Evolutionary conservation across 2,888 invertebrate genomes (phyloP), one percentile per base, ranked within the genome.

Genomic region (Hylaea fasciaria): DNA sequence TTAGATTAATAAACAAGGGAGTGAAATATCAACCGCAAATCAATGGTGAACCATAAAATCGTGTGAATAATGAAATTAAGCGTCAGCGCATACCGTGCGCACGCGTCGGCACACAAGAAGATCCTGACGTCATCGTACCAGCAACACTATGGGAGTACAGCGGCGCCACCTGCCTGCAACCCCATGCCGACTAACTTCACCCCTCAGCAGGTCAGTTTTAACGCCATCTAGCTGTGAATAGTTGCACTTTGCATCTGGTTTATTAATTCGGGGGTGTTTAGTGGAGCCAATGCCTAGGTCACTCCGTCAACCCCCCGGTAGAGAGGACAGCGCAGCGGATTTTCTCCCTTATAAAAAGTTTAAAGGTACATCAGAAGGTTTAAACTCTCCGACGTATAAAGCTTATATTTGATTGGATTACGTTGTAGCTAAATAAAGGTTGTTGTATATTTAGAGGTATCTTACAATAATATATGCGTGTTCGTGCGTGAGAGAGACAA

Each of bases 31-130:
- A n/a, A 66, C 45, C 45, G 45, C 14, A 68, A 64, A 32, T n/a
- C 16, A 10, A 39, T 50, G 57, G 57, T 53, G 57, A 60, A 50
- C 45, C 50, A 62, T n/a, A n/a, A 41, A 54, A 35, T 41, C 9
- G 32, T 2, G 39, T 66, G 50, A 71, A 74, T 62, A 63, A 97
- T 97, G 97, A 97, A 97, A 94, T 93, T 97, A 83, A 96, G 96
- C 88, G 97, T 97, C 80, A 96, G 96, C 80, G 97, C 97, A 80
- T 97, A 96, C 87, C 94, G 97, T 86, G 97, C 97, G 82, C 97
- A 97, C 91, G 96, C 97, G 86, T 96, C 96, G 71, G 97, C 97
- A 86, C 96, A 97, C 88, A 96, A 96, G 92, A 97, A 97, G 93
- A 96, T 97, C 81, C 93, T 97, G 83, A 95, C 94, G 78, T 95